These are phyloP conservation scores for Plusia festucae DNA, from an alignment of 2,888 invertebrate genomes.

Conservation along the genomic window DNA sequence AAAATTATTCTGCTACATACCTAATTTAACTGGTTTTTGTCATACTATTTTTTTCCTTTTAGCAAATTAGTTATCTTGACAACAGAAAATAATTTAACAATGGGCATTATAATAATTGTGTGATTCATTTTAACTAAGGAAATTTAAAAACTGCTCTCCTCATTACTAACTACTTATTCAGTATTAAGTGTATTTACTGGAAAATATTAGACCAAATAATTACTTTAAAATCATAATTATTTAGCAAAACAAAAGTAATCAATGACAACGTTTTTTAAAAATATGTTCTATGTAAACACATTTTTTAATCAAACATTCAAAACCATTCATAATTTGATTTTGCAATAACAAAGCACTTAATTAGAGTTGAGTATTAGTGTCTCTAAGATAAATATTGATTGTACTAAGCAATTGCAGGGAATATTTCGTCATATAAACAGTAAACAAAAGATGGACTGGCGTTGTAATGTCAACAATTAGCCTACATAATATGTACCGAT, in stretches of 20 bases:
- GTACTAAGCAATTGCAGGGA: constrained; percentile 11
- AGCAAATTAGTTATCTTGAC: not conserved
- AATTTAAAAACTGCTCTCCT: too few relatives aligned
- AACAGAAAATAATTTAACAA: not conserved
- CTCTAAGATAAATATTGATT: constrained; percentile 7
- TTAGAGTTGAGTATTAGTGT: constrained; percentile 2
- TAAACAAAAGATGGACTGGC: constrained; percentile 15
- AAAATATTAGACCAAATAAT: too few relatives aligned
- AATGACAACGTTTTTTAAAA: too few relatives aligned
- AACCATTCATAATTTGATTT: not conserved
- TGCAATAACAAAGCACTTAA: constrained; percentile 1
- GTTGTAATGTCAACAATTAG: constrained; percentile 28
- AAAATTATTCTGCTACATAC: not conserved
- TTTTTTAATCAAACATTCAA: not conserved
- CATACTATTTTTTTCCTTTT: not conserved
- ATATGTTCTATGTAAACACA: not conserved
- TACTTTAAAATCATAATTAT: too few relatives aligned
- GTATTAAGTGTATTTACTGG: too few relatives aligned
- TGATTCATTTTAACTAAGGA: too few relatives aligned
- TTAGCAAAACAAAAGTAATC: too few relatives aligned
- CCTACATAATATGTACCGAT: constrained; percentile 20
- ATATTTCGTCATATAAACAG: constrained; percentile 7
- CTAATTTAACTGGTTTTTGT: not conserved
- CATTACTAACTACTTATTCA: too few relatives aligned
- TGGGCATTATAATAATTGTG: not conserved